Evolutionary conservation across 2,888 invertebrate genomes (phyloP).

Genomic region (Lasioglossum vierecki): DNA sequence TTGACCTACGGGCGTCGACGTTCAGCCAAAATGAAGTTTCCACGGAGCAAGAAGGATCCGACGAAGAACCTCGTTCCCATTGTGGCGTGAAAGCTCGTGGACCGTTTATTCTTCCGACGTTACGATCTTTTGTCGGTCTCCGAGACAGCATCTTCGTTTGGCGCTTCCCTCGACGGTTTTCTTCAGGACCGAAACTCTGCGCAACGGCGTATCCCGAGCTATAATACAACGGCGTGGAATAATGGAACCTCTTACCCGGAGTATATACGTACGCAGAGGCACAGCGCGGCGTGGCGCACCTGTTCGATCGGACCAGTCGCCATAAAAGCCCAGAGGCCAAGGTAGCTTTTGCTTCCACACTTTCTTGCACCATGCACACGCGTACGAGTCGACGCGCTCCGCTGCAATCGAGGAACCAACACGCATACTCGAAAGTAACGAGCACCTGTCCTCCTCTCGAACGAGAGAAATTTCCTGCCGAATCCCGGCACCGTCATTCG

Average conservation of each 20-base stretch:
- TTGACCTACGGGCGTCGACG: constrained; percentile 38
- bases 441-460: constrained; percentile 64
- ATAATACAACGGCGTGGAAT: constrained; percentile 62
- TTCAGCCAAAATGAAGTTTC: constrained; percentile 34
- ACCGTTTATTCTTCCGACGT: constrained; percentile 38
- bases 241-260: constrained; percentile 70
- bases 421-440: constrained; percentile 62
- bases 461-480: constrained; percentile 54
- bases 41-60: constrained; percentile 28
- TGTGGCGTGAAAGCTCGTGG: constrained; percentile 47
- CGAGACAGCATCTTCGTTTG: constrained; percentile 28
- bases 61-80: constrained; percentile 61
- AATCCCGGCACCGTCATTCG: constrained; percentile 45
- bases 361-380: constrained; percentile 62
- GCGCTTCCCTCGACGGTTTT: constrained; percentile 47
- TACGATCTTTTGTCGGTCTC: constrained; percentile 67
- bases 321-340: constrained; percentile 75
- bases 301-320: constrained; percentile 77
- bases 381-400: constrained; percentile 22
- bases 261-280: constrained; percentile 49
- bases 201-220: constrained; percentile 43
- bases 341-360: constrained; percentile 73
- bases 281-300: constrained; percentile 67
- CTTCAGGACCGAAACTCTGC: constrained; percentile 58
- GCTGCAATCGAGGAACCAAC: constrained; percentile 39